phyloP scores from a whole-genome alignment of 2,888 invertebrate species.

The Oscheius sp. region DNA sequence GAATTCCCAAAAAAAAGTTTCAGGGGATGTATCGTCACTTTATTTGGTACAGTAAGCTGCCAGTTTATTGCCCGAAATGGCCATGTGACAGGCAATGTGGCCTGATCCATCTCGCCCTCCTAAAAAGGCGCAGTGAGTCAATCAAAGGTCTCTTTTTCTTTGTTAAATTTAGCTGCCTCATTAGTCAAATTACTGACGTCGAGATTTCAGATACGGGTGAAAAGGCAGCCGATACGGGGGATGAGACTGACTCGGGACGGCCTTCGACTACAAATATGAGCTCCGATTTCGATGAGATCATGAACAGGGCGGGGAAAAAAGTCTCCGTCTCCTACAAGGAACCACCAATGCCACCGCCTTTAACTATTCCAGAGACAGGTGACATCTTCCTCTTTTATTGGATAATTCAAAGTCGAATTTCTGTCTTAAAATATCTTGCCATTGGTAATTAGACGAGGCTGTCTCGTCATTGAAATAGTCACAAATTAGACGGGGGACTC shows the following conservation, averaged over 20 bases:
- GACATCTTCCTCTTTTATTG: too few species aligned
- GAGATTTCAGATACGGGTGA: background rate
- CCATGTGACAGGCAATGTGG: conserved; percentile 39
- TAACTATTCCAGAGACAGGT: background rate
- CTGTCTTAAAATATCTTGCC: too few species aligned
- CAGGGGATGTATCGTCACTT: conserved; percentile 33
- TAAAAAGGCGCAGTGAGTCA: conserved; percentile 16
- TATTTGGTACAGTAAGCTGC: background rate
- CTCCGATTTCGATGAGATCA: conserved; percentile 24
- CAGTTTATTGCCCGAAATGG: conserved; percentile 36
- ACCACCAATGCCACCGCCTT: conserved; percentile 23
- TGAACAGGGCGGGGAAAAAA: conserved; percentile 21
- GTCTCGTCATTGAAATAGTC: too few species aligned
- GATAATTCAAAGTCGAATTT: too few species aligned
- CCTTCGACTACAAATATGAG: conserved; percentile 5
- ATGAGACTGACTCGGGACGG: conserved; percentile 2
- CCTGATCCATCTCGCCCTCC: conserved; percentile 23
- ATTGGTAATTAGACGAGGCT: too few species aligned
- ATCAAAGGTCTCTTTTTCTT: background rate
- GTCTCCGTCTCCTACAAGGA: conserved; percentile 24
- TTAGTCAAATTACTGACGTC: background rate
- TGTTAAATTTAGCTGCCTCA: background rate
- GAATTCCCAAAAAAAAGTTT: too few species aligned
- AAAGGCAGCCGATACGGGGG: background rate
- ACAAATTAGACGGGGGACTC: too few species aligned